phyloP scores from a whole-genome alignment of 2,113 vertebrate species.

The Triplophysa dalaica region DNA sequence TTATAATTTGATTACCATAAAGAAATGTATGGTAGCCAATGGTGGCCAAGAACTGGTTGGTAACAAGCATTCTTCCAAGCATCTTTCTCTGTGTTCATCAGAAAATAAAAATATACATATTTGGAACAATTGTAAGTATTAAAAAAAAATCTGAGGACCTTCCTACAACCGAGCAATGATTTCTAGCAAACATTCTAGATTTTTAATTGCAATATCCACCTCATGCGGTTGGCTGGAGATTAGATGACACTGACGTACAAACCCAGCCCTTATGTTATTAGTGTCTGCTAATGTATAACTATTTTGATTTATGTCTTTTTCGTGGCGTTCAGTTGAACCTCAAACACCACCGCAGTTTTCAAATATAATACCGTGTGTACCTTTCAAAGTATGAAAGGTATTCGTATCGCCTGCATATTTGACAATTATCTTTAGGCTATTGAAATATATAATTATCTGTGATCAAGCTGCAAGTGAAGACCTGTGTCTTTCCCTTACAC shows the following conservation, averaged over 20 bases:
- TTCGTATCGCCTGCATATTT: slow-evolving; percentile 26
- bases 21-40: too few relatives aligned
- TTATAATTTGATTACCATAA: too few relatives aligned
- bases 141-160: too few relatives aligned
- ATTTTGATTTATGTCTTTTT: slow-evolving; percentile 7
- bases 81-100: too few relatives aligned
- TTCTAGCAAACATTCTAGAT: neutral
- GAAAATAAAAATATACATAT: too few relatives aligned
- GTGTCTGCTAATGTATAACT: neutral
- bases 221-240: neutral
- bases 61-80: too few relatives aligned
- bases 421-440: slow-evolving; percentile 30
- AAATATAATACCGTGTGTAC: slow-evolving; percentile 8
- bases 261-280: neutral
- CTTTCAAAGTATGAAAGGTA: neutral
- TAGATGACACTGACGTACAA: neutral
- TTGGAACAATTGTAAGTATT: too few relatives aligned
- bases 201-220: neutral
- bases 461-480: slow-evolving; percentile 28
- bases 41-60: too few relatives aligned
- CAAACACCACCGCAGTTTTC: neutral
- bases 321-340: neutral
- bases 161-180: too few relatives aligned
- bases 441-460: slow-evolving; percentile 30
- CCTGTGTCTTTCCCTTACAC: neutral